Conservation (phyloP, 2,113 vertebrate genomes). For the Cephalopterus ornatus region DNA sequence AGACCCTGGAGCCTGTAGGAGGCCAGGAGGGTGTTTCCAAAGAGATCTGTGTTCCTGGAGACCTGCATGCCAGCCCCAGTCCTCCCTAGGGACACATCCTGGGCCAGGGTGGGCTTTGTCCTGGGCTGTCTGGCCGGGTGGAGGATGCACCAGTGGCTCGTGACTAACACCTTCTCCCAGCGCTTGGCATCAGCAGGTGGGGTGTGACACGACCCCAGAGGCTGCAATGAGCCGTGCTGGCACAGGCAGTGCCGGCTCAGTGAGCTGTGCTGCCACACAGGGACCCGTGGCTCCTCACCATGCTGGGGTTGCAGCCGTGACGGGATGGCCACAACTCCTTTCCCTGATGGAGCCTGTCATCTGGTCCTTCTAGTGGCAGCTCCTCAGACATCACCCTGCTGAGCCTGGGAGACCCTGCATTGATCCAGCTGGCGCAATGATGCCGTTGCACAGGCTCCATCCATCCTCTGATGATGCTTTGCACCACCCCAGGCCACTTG, state of each 20-base stretch:
- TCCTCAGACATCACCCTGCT: neutral
- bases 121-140: neutral
- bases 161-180: neutral
- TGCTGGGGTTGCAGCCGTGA: rapidly evolving
- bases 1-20: neutral
- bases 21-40: neutral
- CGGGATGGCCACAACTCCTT: neutral
- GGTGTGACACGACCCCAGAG: neutral
- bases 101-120: neutral
- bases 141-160: rapidly evolving
- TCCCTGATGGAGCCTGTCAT: neutral
- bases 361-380: neutral
- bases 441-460: neutral
- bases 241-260: rapidly evolving
- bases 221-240: neutral
- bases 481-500: neutral
- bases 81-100: neutral
- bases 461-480: neutral
- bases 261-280: neutral
- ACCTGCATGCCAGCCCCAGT: neutral
- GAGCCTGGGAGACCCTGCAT: neutral
- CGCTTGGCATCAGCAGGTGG: neutral
- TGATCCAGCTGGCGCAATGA: neutral
- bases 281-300: rapidly evolving
- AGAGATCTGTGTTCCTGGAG: neutral